phyloP scores from a whole-genome alignment of 1,140 invertebrate genomes.

The Drosophila saltans region DNA sequence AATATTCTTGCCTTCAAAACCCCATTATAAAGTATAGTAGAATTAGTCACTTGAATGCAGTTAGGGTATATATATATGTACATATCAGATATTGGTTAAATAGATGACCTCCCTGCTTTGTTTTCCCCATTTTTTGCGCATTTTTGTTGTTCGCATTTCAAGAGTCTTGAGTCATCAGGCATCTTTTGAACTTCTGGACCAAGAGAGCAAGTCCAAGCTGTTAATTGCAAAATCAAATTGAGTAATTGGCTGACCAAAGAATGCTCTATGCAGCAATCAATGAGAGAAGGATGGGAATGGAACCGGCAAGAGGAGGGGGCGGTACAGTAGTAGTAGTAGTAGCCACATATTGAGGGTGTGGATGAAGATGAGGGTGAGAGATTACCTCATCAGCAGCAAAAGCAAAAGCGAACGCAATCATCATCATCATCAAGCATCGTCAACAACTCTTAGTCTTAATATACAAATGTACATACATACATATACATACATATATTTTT shows the following conservation, averaged over 20 bases:
- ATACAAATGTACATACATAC: too few relatives aligned
- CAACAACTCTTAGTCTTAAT: slow-evolving; percentile 63
- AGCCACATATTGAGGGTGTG: too few relatives aligned
- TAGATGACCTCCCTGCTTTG: background rate
- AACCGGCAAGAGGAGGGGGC: too few relatives aligned
- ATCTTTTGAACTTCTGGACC: slow-evolving; percentile 6
- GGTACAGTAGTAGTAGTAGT: too few relatives aligned
- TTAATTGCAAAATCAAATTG: slow-evolving; percentile 77
- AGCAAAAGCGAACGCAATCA: slow-evolving; percentile 20
- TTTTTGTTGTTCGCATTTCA: slow-evolving; percentile 3
- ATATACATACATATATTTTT: too few relatives aligned
- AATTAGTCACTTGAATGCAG: too few relatives aligned
- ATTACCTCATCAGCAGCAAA: slow-evolving; percentile 65
- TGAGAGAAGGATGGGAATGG: background rate
- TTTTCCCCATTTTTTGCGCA: background rate
- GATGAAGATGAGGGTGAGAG: slow-evolving; percentile 16
- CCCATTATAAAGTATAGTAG: too few relatives aligned
- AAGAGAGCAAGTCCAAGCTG: slow-evolving; percentile 49
- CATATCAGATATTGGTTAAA: too few relatives aligned
- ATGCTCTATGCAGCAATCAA: slow-evolving; percentile 29
- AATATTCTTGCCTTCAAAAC: too few relatives aligned
- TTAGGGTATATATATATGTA: too few relatives aligned
- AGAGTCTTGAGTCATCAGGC: slow-evolving; percentile 17
- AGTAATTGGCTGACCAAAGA: slow-evolving; percentile 53
- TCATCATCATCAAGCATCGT: slow-evolving; percentile 24